phyloP scores from a whole-genome alignment of 2,888 invertebrate genomes.

The Germaria angustata region DNA sequence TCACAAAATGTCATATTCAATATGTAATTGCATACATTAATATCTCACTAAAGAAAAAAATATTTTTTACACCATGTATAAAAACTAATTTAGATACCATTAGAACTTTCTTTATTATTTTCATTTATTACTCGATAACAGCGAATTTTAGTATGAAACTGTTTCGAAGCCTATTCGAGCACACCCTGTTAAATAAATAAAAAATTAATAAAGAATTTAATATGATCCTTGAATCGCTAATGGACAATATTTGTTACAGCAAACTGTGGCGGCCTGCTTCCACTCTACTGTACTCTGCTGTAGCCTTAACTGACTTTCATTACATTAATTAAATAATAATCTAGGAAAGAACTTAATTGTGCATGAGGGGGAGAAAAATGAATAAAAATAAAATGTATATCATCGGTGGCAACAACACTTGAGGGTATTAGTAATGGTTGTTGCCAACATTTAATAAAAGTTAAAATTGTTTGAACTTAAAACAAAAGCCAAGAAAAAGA shows the following conservation, averaged over 20 bases:
- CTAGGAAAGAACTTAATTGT: slow-evolving; percentile 44
- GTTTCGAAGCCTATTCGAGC: no score
- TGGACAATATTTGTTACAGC: background rate
- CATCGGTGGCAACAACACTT: background rate
- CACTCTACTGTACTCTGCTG: background rate
- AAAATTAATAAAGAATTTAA: background rate
- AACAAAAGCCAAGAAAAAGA: background rate
- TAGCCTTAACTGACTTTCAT: slow-evolving; percentile 54
- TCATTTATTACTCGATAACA: no score
- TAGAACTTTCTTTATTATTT: no score
- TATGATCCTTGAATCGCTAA: background rate
- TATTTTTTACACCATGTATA: no score
- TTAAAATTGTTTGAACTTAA: background rate
- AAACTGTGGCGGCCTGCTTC: no score
- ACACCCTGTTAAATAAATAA: background rate
- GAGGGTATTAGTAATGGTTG: background rate
- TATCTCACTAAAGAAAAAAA: no score
- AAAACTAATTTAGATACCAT: no score
- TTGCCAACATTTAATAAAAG: background rate
- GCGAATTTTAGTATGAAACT: no score
- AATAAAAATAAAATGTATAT: background rate
- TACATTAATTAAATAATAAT: slow-evolving; percentile 64
- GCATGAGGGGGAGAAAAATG: background rate
- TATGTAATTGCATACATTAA: no score
- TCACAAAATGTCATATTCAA: no score